Base-by-base conservation (phyloP, 1,140 invertebrate species). In the Panonychus citri region DNA sequence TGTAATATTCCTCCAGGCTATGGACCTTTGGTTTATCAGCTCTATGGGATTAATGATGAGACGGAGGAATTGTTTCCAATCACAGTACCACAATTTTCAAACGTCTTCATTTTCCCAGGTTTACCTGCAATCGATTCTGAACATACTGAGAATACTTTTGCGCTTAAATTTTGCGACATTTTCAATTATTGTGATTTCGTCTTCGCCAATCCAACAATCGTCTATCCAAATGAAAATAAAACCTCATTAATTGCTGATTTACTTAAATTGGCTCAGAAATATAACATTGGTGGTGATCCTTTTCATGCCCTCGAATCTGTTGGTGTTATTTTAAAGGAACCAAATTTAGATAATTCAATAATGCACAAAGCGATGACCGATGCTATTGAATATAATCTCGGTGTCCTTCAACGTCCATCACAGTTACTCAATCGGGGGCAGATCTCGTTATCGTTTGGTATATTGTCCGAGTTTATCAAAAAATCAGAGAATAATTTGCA, bases 1-100 rank as follows among this genome's bases (percentile, higher is more conserved):
- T 63, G 62, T 30, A 60, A 60, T 24, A 58, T 61, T 55, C 56
- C 62, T 24, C 55, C 55, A 28, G 56, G 54, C 15, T 54, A 57
- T 39, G 57, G 56, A 12, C 62, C 62, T 15, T 26, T 63, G 1
- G 60, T 56, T 8, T 63, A 63, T 57, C 62, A 63, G 46, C 21
- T 63, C 19, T 62, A 49, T 49, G 39, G 58, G 46, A 46, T 58
- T 54, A 42, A 51, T 48, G 19, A 26, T 24, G 46, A 46, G 13
- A 39, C 24, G 27, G 3, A 24, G 21, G 42, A 43, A 13, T 24
- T 49, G 5, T 57, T 60, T 26, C 60, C 62, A 43, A 19, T 63
- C 7, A 59, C 58, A 34, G 28, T 53, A 21, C 62, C 60, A 26
- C 60, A 63, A 55, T 58, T 56, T 26, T 60, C 62, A 13, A 58